phyloP scores from a whole-genome alignment of 2,113 vertebrate genomes.

The Bothrops jararaca region DNA sequence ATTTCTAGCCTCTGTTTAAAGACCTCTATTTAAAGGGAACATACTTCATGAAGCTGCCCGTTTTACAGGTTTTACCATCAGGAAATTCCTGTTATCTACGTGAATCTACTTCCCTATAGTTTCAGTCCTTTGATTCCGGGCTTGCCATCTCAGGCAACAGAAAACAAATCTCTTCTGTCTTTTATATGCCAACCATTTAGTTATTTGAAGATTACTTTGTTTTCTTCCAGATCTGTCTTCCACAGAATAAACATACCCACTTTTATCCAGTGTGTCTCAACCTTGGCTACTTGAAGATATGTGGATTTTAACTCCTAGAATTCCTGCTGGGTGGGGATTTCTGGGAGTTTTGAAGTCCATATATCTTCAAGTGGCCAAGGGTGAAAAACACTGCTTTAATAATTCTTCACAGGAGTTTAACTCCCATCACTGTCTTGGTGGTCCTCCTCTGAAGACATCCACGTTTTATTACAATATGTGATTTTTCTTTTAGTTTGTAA shows the following conservation, averaged over 20 bases:
- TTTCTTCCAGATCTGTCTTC: neutral
- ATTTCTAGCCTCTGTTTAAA: neutral
- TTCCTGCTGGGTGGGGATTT: neutral
- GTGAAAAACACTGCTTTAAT: neutral
- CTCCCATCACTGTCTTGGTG: neutral
- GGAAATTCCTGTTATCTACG: neutral
- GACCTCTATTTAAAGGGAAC: neutral
- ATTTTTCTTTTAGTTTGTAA: neutral
- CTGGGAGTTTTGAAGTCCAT: neutral
- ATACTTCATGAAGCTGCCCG: neutral
- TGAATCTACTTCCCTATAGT: neutral
- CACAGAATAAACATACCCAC: neutral
- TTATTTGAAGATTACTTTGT: neutral
- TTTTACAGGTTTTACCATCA: neutral
- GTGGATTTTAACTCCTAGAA: neutral
- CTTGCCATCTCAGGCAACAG: neutral
- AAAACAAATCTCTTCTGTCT: neutral
- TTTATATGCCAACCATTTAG: neutral
- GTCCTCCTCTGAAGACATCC: neutral
- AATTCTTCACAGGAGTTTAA: neutral
- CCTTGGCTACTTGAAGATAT: neutral
- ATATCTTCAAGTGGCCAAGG: neutral
- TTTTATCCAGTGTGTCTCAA: neutral
- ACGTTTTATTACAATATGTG: neutral
- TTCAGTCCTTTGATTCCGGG: neutral